Evolutionary conservation across 2,113 vertebrate species (phyloP), one percentile per base, ranked within the genome.

Genomic region (Pterocles burchelli): DNA sequence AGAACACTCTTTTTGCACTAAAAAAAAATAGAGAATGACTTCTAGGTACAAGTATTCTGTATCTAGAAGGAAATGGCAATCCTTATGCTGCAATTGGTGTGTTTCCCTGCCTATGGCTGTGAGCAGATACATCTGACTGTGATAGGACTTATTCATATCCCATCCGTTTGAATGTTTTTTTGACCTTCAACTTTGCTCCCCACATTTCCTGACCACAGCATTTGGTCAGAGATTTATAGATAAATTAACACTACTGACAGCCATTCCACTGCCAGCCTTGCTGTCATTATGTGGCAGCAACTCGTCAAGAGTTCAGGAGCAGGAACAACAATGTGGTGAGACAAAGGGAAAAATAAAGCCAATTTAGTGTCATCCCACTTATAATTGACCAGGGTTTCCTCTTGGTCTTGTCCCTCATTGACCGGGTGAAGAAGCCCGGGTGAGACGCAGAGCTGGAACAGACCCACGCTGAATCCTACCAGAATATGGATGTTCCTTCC

Each of bases 171-270:
- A 96, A 49, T 54, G 55, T 8, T 8, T 88, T 70, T 88, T 89
- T 68, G 73, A 96, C 59, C 72, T 96, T 96, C 87, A 88, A 24
- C 85, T 97, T 95, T 94, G 54, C 31, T 96, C 29, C 49, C 21
- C 45, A 80, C 38, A 26, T 96, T 67, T 94, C 57, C 85, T 94
- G 82, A 91, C 84, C 54, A 82, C 31, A 52, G 31, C 26, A n/a
- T 94, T 97, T 96, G 85, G 96, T 93, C 66, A 88, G 85, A 89
- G 82, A 96, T 97, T 97, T 97, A 94, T 82, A 75, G 94, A 95
- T 93, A 95, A 97, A 94, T 96, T 95, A 96, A 84, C 75, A 77
- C 34, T 58, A 80, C 79, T 2, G 6, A 90, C 68, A 95, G 77
- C 57, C 84, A 84, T 85, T 97, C 63, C 25, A 55, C 79, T 83